These are phyloP conservation scores for Zoanthus sansibaricus DNA, from an alignment of 92 coral and sea anemone species.

Conservation along the genomic window DNA sequence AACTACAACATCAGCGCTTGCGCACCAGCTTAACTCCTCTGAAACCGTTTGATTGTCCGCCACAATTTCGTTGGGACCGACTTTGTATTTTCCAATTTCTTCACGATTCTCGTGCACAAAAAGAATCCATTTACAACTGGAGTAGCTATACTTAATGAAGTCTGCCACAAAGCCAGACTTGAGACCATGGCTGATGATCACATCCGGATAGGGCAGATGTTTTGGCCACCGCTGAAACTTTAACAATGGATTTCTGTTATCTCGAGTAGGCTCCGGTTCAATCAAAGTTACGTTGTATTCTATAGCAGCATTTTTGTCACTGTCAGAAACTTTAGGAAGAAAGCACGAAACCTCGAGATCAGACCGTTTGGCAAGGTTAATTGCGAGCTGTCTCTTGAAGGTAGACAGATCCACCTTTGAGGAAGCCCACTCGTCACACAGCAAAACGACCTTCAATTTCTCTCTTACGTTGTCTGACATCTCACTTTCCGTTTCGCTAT, in stretches of 20 bases:
- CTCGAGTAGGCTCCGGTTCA: neutral
- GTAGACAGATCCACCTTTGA: neutral
- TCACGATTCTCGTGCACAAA: constrained; percentile 39
- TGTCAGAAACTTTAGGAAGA: neutral
- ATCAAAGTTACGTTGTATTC: neutral
- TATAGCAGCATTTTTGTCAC: neutral
- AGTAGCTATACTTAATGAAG: neutral
- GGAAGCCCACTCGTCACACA: constrained; percentile 5
- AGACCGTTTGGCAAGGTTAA: neutral
- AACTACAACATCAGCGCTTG: neutral
- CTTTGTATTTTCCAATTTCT: constrained; percentile 47
- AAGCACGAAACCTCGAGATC: neutral
- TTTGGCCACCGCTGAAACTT: neutral
- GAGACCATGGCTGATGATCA: constrained; percentile 16
- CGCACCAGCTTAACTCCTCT: constrained; percentile 23
- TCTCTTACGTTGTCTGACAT: too few relatives aligned
- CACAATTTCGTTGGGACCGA: neutral
- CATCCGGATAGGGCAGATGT: constrained; percentile 9
- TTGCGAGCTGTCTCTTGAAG: neutral
- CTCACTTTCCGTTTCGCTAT: too few relatives aligned
- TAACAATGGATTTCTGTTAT: neutral
- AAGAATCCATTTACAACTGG: neutral
- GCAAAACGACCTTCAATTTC: too few relatives aligned
- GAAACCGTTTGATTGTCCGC: constrained; percentile 19
- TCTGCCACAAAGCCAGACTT: neutral